Base-by-base conservation (phyloP, 1,140 invertebrate species). In the Sitodiplosis mosellana region DNA sequence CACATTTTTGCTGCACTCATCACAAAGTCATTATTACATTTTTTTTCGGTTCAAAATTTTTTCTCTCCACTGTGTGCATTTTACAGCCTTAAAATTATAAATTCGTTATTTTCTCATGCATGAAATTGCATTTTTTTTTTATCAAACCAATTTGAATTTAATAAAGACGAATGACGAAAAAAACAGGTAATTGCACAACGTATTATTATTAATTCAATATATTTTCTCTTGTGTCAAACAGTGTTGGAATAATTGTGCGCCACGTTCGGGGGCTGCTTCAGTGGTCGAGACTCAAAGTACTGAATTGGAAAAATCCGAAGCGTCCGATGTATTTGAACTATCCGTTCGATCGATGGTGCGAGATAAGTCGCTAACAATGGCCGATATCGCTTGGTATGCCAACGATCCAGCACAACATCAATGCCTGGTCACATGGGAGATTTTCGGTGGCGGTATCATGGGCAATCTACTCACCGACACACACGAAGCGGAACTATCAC, bases 401-500 rank as follows among this genome's bases (percentile, higher is more conserved):
- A 51, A 49, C 18, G 51, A 52, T 50, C 10, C 17, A 10, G 10
- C 27, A 10, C 47, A 49, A 48, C 52, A 51, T 17, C 53, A 54
- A 34, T 70, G 69, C 52, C 54, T 69, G 48, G 66, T 70, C 33
- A 68, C 67, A 20, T 70, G 69, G 69, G 67, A 70, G 53, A 60
- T 68, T 12, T 59, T 60, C 41, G 67, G 68, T 18, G 66, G 66
- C 27, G 68, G 66, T 43, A 59, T 70, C 22, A 69, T 68, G 46
- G 69, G 69, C 20, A 67, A 70, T 55, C 59, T 69, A 44, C 63
- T 67, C 51, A 69, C 67, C 33, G 61, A 68, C 50, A 56, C 63
- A 10, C 67, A 63, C n/a, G 56, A 56, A 22, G 67, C 67, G 45
- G 64, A 64, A 44, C 54, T 70, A 14, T 65, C 64, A 20, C 55